These are phyloP conservation scores for Eumacrocentrus americanus DNA, from an alignment of 2,888 invertebrate species.

Conservation along the genomic window DNA sequence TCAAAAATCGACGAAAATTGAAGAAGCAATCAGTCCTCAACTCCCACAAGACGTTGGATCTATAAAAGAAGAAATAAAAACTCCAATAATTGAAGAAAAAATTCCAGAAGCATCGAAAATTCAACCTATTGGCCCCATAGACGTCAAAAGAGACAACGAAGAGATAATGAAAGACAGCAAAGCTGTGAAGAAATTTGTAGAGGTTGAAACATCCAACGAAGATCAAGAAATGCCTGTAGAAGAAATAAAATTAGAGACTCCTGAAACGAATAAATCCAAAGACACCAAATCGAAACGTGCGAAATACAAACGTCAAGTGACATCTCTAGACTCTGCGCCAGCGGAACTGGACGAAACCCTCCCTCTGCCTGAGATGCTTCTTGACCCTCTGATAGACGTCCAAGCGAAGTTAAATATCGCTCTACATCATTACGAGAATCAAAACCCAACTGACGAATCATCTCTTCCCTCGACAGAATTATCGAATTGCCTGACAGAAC, in stretches of 20 bases:
- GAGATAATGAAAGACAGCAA: neutral
- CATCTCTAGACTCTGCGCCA: slow-evolving; percentile 10
- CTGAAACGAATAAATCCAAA: neutral
- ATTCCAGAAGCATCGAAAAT: neutral
- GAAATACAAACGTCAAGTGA: neutral
- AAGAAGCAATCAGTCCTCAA: neutral
- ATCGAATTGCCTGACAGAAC: slow-evolving; percentile 44
- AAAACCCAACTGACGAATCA: slow-evolving; percentile 37
- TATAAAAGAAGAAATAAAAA: neutral
- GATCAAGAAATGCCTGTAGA: neutral
- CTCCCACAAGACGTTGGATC: too few relatives aligned
- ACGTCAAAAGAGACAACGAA: neutral
- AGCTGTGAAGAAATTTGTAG: neutral
- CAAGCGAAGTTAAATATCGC: slow-evolving; percentile 49
- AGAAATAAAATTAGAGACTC: neutral
- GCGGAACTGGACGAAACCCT: slow-evolving; percentile 37
- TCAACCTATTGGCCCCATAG: neutral
- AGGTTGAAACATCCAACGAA: slow-evolving; percentile 8
- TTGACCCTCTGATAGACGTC: slow-evolving; percentile 53
- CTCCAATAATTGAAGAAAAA: neutral
- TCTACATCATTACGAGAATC: slow-evolving; percentile 46
- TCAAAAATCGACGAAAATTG: neutral
- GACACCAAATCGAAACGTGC: neutral
- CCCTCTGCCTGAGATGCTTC: slow-evolving; percentile 48
- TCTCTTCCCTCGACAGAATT: slow-evolving; percentile 40